Evolutionary conservation across 2,888 invertebrate genomes (phyloP).

Genomic region (Xestobium rufovillosum): DNA sequence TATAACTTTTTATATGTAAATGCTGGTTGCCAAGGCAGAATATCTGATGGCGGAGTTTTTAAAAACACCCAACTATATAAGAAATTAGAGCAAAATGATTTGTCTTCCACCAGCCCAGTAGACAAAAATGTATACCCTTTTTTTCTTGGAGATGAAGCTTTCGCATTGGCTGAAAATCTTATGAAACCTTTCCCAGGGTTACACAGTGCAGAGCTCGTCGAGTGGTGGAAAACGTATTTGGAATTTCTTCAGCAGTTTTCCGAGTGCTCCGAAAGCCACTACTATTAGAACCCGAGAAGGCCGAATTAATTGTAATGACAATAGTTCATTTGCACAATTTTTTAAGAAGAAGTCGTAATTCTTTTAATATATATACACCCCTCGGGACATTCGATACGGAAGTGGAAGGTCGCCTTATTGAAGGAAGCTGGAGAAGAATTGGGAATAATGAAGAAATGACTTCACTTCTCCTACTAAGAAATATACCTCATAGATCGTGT

Average conservation of each 20-base stretch:
- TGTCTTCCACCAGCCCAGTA: slow-evolving; percentile 1
- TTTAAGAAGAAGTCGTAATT: slow-evolving; percentile 24
- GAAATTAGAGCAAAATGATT: background rate
- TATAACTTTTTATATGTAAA: slow-evolving; percentile 22
- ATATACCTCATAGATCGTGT: slow-evolving; percentile 20
- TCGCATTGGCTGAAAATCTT: too few relatives aligned
- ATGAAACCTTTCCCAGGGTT: too few relatives aligned
- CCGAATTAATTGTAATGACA: slow-evolving; percentile 22
- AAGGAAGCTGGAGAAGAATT: slow-evolving; percentile 23
- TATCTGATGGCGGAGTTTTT: slow-evolving; percentile 8
- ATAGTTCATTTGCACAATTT: slow-evolving; percentile 25
- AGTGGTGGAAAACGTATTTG: slow-evolving; percentile 13
- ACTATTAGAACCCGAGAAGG: slow-evolving; percentile 24
- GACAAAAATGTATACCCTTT: too few relatives aligned
- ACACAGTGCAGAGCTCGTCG: too few relatives aligned
- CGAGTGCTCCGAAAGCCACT: slow-evolving; percentile 25
- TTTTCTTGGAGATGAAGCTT: too few relatives aligned
- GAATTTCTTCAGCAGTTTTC: slow-evolving; percentile 19
- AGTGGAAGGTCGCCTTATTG: slow-evolving; percentile 19
- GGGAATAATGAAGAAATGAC: slow-evolving; percentile 15
- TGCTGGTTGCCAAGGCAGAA: slow-evolving; percentile 23
- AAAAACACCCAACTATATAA: slow-evolving; percentile 2
- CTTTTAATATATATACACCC: slow-evolving; percentile 21
- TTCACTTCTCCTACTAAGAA: slow-evolving; percentile 19
- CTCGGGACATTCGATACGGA: slow-evolving; percentile 23